Percentiles rank a stretch among this genome's conserved stretches.
phyloP scores from a whole-genome alignment of 2,888 invertebrate species.

The Hirudinaria manillensis region DNA sequence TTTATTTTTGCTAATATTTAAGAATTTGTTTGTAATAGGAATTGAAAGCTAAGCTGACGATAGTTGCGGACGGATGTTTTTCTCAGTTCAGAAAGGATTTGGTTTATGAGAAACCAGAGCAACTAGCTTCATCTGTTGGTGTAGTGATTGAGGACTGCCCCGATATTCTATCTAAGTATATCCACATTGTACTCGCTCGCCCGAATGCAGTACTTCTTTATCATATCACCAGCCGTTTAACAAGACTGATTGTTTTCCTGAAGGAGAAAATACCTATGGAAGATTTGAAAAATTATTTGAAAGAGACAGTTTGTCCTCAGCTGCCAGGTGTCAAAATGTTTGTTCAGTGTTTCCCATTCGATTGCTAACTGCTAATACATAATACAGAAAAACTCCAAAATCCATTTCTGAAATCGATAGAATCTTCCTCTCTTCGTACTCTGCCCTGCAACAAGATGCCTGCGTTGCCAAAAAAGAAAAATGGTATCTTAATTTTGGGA shows the following conservation, averaged over 20 bases:
- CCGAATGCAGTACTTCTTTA: conserved; percentile 46
- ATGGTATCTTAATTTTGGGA: conserved; percentile 45
- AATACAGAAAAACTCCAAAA: conserved; percentile 38
- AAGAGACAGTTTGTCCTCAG: conserved; percentile 43
- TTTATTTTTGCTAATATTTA: background rate
- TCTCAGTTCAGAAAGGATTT: conserved; percentile 46
- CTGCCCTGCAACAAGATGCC: conserved; percentile 48
- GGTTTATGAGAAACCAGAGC: conserved; percentile 41
- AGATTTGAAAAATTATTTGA: conserved; percentile 42
- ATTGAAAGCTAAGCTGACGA: conserved; percentile 43
- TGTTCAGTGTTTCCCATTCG: too few relatives aligned
- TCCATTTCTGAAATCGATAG: conserved; percentile 44
- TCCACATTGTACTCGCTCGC: conserved; percentile 45
- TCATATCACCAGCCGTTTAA: conserved; percentile 44
- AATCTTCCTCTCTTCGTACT: conserved; percentile 40
- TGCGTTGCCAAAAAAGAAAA: conserved; percentile 42
- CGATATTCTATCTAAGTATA: conserved; percentile 43
- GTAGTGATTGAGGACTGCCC: conserved; percentile 46
- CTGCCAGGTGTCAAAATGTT: conserved; percentile 42
- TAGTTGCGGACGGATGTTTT: conserved; percentile 49
- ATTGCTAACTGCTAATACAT: too few relatives aligned
- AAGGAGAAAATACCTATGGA: conserved; percentile 41
- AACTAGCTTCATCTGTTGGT: conserved; percentile 47
- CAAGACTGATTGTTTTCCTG: conserved; percentile 46
- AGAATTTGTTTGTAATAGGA: background rate